These are phyloP conservation scores for Macrophya annulata DNA, from an alignment of 2,888 invertebrate genomes.

Conservation along the genomic window DNA sequence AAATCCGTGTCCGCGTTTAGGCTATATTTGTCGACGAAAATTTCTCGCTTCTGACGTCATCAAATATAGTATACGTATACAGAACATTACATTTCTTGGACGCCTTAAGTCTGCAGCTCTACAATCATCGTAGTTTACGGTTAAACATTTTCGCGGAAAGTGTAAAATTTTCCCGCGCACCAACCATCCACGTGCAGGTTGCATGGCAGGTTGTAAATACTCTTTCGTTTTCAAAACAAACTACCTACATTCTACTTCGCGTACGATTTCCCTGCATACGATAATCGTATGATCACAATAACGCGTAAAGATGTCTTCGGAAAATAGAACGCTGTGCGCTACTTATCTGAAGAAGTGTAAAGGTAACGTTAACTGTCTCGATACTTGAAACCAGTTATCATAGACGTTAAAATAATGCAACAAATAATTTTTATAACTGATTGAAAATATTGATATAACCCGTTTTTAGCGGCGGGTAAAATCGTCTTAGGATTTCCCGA, in stretches of 20 bases:
- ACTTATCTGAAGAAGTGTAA: slow-evolving; percentile 58
- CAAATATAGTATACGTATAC: too few relatives aligned
- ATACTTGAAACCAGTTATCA: background rate
- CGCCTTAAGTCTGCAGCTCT: background rate
- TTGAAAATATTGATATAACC: too few relatives aligned
- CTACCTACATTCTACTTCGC: too few relatives aligned
- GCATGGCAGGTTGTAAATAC: too few relatives aligned
- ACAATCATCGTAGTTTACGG: background rate
- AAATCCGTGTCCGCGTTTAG: too few relatives aligned
- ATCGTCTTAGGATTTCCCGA: slow-evolving; percentile 59
- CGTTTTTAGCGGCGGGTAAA: slow-evolving; percentile 58
- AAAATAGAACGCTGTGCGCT: slow-evolving; percentile 52
- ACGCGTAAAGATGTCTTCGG: slow-evolving; percentile 17
- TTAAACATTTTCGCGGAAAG: background rate
- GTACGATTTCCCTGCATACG: too few relatives aligned
- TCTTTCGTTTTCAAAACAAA: too few relatives aligned
- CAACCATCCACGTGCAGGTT: too few relatives aligned
- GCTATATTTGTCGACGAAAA: too few relatives aligned
- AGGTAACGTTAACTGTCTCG: slow-evolving; percentile 57
- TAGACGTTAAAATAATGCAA: too few relatives aligned
- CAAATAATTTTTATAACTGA: background rate
- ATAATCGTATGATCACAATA: background rate
- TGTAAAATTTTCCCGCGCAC: background rate
- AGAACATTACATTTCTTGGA: too few relatives aligned
- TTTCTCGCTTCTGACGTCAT: too few relatives aligned